Conservation (phyloP, 2,888 invertebrate genomes). For the Drosophila basisetae region DNA sequence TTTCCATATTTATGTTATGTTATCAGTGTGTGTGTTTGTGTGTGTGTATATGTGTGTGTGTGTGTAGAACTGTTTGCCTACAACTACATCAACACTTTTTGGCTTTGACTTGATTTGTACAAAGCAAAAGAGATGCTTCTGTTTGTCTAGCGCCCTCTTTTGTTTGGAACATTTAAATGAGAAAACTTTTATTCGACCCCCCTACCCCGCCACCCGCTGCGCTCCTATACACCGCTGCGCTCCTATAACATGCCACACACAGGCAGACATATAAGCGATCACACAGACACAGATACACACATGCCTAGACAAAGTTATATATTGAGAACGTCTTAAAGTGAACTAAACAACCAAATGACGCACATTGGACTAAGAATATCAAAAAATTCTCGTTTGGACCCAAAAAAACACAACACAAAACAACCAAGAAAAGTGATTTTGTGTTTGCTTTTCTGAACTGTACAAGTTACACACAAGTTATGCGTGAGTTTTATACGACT, state of each 20-base stretch:
- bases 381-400: conserved; percentile 37
- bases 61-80: conserved; percentile 45
- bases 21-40: conserved; percentile 19
- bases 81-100: conserved; percentile 68
- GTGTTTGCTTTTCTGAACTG: conserved; percentile 44
- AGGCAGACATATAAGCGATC: not conserved
- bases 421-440: conserved; percentile 49
- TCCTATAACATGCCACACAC: conserved; percentile 10
- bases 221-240: not conserved
- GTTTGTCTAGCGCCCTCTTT: conserved; percentile 65
- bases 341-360: conserved; percentile 61
- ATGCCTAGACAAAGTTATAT: not conserved
- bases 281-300: conserved; percentile 1
- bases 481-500: conserved; percentile 59
- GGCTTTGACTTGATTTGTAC: conserved; percentile 69
- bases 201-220: not conserved
- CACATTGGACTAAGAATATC: conserved; percentile 51
- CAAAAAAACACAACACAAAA: conserved; percentile 24
- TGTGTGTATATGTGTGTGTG: conserved; percentile 14
- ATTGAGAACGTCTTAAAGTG: conserved; percentile 25
- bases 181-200: conserved; percentile 65
- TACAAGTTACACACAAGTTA: conserved; percentile 52
- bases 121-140: conserved; percentile 55
- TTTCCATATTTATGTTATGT: conserved; percentile 36
- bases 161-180: conserved; percentile 73